A percentile compares a stretch with the other conserved stretches of the same genome.
Evolutionary conservation across 1,140 invertebrate species (phyloP).

Genomic region (Palaemon carinicauda): DNA sequence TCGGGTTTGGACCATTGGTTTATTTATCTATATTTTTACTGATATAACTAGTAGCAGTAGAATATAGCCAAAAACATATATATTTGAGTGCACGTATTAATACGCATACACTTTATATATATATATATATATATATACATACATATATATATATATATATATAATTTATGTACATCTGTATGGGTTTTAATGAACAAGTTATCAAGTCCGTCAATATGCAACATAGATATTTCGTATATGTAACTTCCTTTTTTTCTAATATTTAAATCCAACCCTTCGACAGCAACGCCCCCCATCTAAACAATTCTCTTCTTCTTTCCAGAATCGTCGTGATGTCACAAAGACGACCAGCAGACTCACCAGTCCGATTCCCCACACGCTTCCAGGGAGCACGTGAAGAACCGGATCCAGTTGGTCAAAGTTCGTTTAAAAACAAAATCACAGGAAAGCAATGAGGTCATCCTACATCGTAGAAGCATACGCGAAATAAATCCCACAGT

Average conservation of each 20-base stretch:
- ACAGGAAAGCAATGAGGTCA: too few species aligned
- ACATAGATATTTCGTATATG: background rate
- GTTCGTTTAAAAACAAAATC: too few species aligned
- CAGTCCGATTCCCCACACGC: constrained; percentile 16
- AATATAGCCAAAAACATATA: background rate
- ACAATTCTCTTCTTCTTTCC: background rate
- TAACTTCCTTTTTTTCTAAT: background rate
- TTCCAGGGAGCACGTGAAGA: constrained; percentile 34
- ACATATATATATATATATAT: background rate
- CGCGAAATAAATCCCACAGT: too few species aligned
- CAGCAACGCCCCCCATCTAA: background rate
- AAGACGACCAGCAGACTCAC: constrained; percentile 27
- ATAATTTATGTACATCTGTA: background rate
- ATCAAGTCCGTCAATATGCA: too few species aligned
- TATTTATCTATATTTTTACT: too few species aligned
- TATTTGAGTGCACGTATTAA: too few species aligned
- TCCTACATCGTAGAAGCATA: too few species aligned
- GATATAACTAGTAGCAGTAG: too few species aligned
- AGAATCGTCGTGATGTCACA: constrained; percentile 32
- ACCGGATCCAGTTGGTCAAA: too few species aligned
- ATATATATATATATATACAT: background rate
- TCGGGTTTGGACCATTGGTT: too few species aligned
- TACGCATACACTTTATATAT: too few species aligned
- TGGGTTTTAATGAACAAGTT: too few species aligned
- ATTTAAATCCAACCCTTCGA: background rate